phyloP scores from a whole-genome alignment of 2,888 invertebrate species.

The Drosophila suboccidentalis region DNA sequence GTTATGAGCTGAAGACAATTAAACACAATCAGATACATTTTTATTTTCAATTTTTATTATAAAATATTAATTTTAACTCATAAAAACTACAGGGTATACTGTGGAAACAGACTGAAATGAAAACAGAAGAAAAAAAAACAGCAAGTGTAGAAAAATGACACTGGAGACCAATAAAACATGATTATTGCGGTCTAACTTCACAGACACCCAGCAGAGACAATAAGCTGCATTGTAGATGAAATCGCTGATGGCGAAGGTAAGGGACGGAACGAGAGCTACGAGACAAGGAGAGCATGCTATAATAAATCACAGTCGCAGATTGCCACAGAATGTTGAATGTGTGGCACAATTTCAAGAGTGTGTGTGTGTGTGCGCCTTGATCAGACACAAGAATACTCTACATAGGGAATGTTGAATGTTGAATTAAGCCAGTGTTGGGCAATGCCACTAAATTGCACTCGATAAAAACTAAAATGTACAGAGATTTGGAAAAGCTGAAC shows the following conservation, averaged over 20 bases:
- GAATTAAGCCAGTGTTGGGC: not conserved
- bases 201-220: constrained; percentile 23
- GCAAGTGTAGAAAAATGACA: constrained; percentile 66
- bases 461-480: not conserved
- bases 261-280: not conserved
- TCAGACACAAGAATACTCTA: not conserved
- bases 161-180: constrained; percentile 74
- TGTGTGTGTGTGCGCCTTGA: constrained; percentile 11
- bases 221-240: constrained; percentile 22
- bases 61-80: too few relatives aligned
- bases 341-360: constrained; percentile 5
- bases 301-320: constrained; percentile 59
- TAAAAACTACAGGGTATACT: not conserved
- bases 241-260: not conserved
- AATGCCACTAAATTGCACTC: not conserved
- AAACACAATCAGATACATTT: too few relatives aligned
- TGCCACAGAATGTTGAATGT: constrained; percentile 38
- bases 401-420: not conserved
- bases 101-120: not conserved
- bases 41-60: too few relatives aligned
- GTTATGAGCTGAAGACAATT: too few relatives aligned
- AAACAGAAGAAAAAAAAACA: constrained; percentile 29
- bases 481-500: not conserved
- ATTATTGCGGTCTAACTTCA: constrained; percentile 70
- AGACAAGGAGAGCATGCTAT: constrained; percentile 38